Percentiles rank a stretch among this genome's conserved stretches.
Evolutionary conservation across 1,140 invertebrate genomes (phyloP).

Genomic region (Rhopalosiphum maidis): DNA sequence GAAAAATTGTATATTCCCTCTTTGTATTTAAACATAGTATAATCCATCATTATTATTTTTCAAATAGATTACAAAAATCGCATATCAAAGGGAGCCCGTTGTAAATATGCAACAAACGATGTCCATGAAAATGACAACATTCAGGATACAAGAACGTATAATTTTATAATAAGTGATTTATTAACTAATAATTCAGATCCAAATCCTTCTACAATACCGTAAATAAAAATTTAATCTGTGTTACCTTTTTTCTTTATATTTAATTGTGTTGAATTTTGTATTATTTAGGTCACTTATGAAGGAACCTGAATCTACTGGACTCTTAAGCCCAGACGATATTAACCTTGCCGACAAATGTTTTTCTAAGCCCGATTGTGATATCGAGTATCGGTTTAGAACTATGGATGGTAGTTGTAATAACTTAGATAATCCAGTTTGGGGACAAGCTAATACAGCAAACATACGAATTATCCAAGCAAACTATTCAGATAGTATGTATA

Average conservation of each 20-base stretch:
- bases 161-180: background rate
- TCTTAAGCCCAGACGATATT: background rate
- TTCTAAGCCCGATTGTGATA: background rate
- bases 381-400: slow-evolving; percentile 68
- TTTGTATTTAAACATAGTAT: too few relatives aligned
- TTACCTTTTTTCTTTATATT: too few relatives aligned
- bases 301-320: too few relatives aligned
- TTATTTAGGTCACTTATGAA: background rate
- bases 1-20: too few relatives aligned
- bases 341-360: background rate
- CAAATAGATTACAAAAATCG: too few relatives aligned
- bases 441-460: slow-evolving; percentile 75
- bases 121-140: too few relatives aligned
- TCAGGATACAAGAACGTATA: background rate
- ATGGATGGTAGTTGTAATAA: slow-evolving; percentile 88
- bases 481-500: slow-evolving; percentile 74
- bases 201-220: slow-evolving; percentile 8
- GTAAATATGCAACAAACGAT: background rate
- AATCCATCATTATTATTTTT: too few relatives aligned
- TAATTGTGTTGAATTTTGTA: too few relatives aligned
- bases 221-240: background rate
- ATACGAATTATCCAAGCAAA: slow-evolving; percentile 77
- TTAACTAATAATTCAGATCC: background rate
- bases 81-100: too few relatives aligned
- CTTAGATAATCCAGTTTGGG: slow-evolving; percentile 74